Percentiles rank a stretch among this genome's conserved stretches.
These are phyloP conservation scores for Saccostrea cuccullata DNA, from an alignment of 1,140 invertebrate species.

Conservation along the genomic window DNA sequence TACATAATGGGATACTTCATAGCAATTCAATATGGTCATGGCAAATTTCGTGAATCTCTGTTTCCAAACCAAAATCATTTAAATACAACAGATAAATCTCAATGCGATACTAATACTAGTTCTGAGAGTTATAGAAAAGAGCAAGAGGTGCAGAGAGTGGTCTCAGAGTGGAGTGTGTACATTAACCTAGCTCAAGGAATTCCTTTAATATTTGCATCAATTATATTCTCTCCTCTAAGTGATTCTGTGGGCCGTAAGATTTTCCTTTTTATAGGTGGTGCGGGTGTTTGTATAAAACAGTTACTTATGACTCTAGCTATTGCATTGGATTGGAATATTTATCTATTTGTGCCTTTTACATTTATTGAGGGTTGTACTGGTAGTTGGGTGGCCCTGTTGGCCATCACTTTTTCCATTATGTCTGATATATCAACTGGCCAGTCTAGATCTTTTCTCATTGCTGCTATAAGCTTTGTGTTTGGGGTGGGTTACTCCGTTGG, in stretches of 20 bases:
- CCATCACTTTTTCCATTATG: constrained; percentile 40
- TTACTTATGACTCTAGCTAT: constrained; percentile 31
- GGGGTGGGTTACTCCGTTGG: neutral
- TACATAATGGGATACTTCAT: constrained; percentile 1
- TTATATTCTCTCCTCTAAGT: constrained; percentile 35
- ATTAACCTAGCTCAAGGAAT: constrained; percentile 43
- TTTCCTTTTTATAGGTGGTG: constrained; percentile 28
- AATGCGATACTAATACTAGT: constrained; percentile 3
- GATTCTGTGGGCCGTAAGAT: constrained; percentile 48
- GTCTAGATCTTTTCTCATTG: constrained; percentile 45
- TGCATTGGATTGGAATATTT: constrained; percentile 5
- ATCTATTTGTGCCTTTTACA: constrained; percentile 23
- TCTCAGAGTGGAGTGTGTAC: constrained; percentile 23
- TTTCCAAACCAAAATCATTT: neutral
- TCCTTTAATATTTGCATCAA: constrained; percentile 27
- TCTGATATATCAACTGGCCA: constrained; percentile 42
- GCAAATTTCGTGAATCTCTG: neutral
- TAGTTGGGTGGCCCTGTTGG: constrained; percentile 13
- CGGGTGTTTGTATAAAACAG: constrained; percentile 41
- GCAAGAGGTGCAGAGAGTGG: constrained; percentile 30
- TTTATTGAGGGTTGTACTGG: constrained; percentile 46
- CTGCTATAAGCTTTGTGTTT: constrained; percentile 16
- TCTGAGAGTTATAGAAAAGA: neutral
- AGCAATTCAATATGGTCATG: neutral
- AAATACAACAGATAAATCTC: neutral